Evolutionary conservation across 2,888 invertebrate species (phyloP).

Genomic region (Fabriciana adippe): DNA sequence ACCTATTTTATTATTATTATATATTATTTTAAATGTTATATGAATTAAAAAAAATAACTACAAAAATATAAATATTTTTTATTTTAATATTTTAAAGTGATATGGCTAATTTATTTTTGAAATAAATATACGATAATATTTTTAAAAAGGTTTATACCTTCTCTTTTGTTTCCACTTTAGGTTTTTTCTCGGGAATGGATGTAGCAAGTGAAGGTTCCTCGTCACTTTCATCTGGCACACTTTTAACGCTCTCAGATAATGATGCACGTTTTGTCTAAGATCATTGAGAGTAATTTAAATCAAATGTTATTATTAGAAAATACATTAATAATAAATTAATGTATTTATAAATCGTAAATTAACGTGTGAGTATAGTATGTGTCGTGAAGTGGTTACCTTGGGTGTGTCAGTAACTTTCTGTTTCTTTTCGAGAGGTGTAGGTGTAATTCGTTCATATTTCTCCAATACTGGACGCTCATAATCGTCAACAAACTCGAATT

Average conservation of each 20-base stretch:
- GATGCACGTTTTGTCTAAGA: constrained; percentile 73
- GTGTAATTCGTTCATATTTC: constrained; percentile 85
- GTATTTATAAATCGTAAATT: constrained; percentile 2
- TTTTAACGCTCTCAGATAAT: constrained; percentile 70
- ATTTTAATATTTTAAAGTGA: too few relatives aligned
- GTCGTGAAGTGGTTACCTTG: constrained; percentile 69
- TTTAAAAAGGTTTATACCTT: constrained; percentile 52
- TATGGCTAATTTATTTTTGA: background rate
- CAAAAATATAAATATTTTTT: too few relatives aligned
- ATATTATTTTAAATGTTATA: background rate
- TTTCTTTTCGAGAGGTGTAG: constrained; percentile 79
- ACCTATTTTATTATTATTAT: constrained; percentile 50
- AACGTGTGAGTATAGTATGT: constrained; percentile 40
- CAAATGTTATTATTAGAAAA: background rate
- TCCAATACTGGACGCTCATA: constrained; percentile 90
- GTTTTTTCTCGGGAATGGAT: constrained; percentile 65
- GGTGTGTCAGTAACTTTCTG: constrained; percentile 72
- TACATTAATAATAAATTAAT: constrained; percentile 18
- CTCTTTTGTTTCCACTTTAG: constrained; percentile 58
- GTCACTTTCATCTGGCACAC: constrained; percentile 71
- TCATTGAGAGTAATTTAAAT: constrained; percentile 35
- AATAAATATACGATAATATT: background rate
- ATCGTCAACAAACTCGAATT: constrained; percentile 84
- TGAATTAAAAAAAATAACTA: background rate
- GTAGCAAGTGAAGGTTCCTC: constrained; percentile 67